Evolutionary conservation across 2,113 vertebrate genomes (phyloP), one percentile per base, ranked within the genome.

Genomic region (Phyllopteryx taeniolatus): DNA sequence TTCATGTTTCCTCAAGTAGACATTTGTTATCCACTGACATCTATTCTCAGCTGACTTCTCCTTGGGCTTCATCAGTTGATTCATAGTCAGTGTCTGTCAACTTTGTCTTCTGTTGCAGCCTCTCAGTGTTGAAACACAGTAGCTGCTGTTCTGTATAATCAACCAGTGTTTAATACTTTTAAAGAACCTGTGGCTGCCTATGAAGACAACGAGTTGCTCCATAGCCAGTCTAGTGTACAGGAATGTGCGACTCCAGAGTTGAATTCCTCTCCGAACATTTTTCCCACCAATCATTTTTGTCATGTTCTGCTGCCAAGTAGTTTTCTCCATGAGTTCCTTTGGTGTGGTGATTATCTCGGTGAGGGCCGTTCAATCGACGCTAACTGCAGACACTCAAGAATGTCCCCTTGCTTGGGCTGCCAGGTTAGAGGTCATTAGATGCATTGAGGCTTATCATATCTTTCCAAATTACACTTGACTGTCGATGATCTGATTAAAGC

Each of bases 261-360:
- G 80, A 85, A 88, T 82, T 89, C 56, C 22, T 31, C 56, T 57
- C 22, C 3, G 22, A 57, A 27, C 27, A 57, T 27, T 57, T 57
- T 57, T 57, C 56, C 56, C 56, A 31, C 78, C 83, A 83, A 74
- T 83, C 74, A 75, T 39, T 77, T 87, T 78, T 80, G 80, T 88
- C 79, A 78, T 83, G 81, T 87, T 87, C 85, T 80, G 56, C 83
- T 88, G 88, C 85, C 89, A 89, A 89, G 80, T 61, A 33, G 57
- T 64, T 61, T 33, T 64, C 62, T 35, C 20, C 61, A 17, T 9
- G 33, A 5, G 49, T 56, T 85, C 77, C 83, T 87, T 90, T 87
- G 79, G 87, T 83, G 78, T 81, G 75, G 81, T 86, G 82, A 90
- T 91, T 89, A 90, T 91, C 82, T 77, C 74, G 85, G 81, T 54